phyloP scores from a whole-genome alignment of 2,888 invertebrate species.

The Drosophila mercatorum region DNA sequence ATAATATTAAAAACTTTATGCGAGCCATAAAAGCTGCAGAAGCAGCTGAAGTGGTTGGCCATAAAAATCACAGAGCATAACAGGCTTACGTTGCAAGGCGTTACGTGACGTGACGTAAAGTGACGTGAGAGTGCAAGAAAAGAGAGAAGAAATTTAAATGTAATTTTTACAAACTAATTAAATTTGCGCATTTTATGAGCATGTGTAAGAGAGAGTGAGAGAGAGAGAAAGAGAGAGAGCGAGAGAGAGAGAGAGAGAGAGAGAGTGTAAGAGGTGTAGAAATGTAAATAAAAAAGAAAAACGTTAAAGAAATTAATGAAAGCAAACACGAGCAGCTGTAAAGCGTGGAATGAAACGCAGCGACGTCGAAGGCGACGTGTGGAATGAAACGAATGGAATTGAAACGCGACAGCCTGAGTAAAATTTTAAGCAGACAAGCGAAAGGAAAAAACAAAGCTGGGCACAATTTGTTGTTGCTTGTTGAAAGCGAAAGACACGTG shows the following conservation, averaged over 20 bases:
- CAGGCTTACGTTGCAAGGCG: constrained; percentile 5
- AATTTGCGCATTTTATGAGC: constrained; percentile 76
- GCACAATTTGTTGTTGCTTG: constrained; percentile 43
- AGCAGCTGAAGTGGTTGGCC: neutral
- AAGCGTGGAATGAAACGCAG: constrained; percentile 30
- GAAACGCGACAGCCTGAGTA: constrained; percentile 56
- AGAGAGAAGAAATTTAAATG: constrained; percentile 67
- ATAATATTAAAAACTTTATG: constrained; percentile 18
- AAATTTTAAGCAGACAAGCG: constrained; percentile 72
- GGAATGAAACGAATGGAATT: constrained; percentile 23
- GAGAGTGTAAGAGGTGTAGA: constrained; percentile 11
- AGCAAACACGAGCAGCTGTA: constrained; percentile 71
- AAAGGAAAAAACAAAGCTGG: constrained; percentile 30
- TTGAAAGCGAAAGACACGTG: constrained; percentile 59
- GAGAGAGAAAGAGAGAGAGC: neutral
- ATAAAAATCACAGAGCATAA: constrained; percentile 27
- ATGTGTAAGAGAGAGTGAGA: neutral
- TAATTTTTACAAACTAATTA: constrained; percentile 77
- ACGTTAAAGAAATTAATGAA: constrained; percentile 66
- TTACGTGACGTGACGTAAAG: neutral
- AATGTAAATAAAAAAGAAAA: constrained; percentile 67
- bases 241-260: rapidly evolving
- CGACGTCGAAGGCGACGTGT: constrained; percentile 1
- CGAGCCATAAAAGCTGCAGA: constrained; percentile 21
- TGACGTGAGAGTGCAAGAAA: neutral